Base-by-base conservation (phyloP, 1,140 invertebrate species). In the Brachionus sp. region DNA sequence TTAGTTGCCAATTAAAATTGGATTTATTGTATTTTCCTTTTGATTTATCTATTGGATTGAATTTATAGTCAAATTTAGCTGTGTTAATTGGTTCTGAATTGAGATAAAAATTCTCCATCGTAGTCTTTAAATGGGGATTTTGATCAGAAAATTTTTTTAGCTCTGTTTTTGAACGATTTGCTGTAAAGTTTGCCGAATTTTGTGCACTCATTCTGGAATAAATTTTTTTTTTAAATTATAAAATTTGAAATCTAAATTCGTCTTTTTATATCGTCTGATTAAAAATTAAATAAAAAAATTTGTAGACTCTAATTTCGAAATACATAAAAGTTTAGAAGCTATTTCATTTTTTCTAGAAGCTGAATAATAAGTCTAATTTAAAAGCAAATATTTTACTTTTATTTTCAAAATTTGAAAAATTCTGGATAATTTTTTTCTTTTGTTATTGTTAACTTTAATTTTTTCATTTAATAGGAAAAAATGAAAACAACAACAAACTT, bases 1-100 rank as follows among this genome's bases (percentile, higher is more conserved):
- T 75, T 46, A 75, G 42, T 33, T 75, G 70, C 70, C 70, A 75
- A n/a, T 29, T 75, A 35, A 75, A 75, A 75, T 75, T 75, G 19
- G 70, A 44, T 75, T 75, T 75, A 46, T 75, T 75, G 9, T 44
- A 75, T 75, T 46, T 75, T 19, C 12, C 23, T 46, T 75, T 44
- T 35, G 39, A 25, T 46, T 46, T 75, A 10, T 75, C 42, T 4
- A 75, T 46, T 25, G 9, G 23, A 6, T 39, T 75, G 10, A 75
- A 75, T 44, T 75, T 46, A 46, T 44, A 75, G 25, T 75, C 70
- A 10, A 46, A 46, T 46, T 75, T 75, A 13, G 12, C 1, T 42
- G 66, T 33, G 39, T 70, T 70, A 19, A 70, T 37, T 16, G 66
- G 66, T 39, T 70, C 12, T 39, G 33, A 16, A 23, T 70, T 70